These are phyloP conservation scores for Lumbricus terrestris DNA, from an alignment of 2,888 invertebrate genomes.

Conservation along the genomic window DNA sequence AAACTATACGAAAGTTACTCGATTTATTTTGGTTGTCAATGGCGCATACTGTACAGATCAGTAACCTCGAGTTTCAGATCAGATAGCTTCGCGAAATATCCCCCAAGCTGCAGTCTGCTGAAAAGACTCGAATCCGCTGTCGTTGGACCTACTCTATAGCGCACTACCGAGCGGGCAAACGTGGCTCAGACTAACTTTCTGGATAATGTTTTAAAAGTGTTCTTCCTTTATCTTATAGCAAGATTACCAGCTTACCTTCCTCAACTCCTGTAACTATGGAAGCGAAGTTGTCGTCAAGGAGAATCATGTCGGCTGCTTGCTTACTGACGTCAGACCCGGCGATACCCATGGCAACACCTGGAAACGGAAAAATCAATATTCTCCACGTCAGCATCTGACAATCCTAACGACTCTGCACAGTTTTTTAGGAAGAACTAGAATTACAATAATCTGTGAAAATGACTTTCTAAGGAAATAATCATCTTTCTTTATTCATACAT, in stretches of 20 bases:
- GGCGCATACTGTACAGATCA: no score
- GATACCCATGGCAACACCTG: constrained; percentile 45
- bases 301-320: constrained; percentile 47
- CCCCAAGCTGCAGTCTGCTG: not conserved
- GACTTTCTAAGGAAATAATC: not conserved
- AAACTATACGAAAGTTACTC: no score
- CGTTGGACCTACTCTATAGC: not conserved
- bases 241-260: constrained; percentile 36
- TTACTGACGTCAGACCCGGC: constrained; percentile 45
- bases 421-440: not conserved
- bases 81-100: not conserved
- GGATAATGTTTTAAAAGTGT: no score
- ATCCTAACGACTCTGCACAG: not conserved
- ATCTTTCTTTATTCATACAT: not conserved
- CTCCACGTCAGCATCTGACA: constrained; percentile 42
- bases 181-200: no score
- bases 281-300: constrained; percentile 46
- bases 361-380: constrained; percentile 32
- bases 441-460: not conserved
- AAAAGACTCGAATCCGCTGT: not conserved
- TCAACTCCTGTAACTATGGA: constrained; percentile 47
- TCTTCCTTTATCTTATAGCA: not conserved
- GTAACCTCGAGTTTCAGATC: not conserved
- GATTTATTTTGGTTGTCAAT: no score
- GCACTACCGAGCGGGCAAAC: no score